Percentiles rank a stretch among this genome's conserved stretches.
Evolutionary conservation across 2,888 invertebrate genomes (phyloP).

Genomic region (Notodonta ziczac): DNA sequence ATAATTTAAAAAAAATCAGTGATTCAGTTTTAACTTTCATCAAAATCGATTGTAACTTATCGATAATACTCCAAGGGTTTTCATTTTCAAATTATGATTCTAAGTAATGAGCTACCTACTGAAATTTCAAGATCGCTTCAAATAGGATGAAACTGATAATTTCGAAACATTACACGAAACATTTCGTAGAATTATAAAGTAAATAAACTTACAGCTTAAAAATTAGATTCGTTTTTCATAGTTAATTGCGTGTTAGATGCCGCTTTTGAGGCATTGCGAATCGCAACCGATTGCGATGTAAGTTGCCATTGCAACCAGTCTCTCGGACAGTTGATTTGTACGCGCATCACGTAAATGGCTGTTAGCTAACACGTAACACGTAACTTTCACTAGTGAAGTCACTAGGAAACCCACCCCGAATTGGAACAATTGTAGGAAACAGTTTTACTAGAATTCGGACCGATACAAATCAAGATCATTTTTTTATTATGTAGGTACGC

Average conservation of each 20-base stretch:
- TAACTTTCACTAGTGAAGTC: neutral
- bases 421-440: too few relatives aligned
- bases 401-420: neutral
- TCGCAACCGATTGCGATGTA: neutral
- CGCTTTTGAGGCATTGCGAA: neutral
- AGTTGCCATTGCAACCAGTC: neutral
- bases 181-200: neutral
- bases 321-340: neutral
- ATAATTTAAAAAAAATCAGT: too few relatives aligned
- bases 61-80: too few relatives aligned
- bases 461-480: too few relatives aligned
- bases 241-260: conserved; percentile 13
- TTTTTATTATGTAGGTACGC: too few relatives aligned
- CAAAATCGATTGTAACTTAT: too few relatives aligned
- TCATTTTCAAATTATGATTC: too few relatives aligned
- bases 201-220: neutral
- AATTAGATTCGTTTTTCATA: conserved; percentile 18
- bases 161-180: too few relatives aligned
- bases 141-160: neutral
- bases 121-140: neutral
- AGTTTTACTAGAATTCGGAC: too few relatives aligned
- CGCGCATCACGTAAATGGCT: neutral
- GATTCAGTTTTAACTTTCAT: too few relatives aligned
- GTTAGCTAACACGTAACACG: neutral
- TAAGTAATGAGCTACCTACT: too few relatives aligned